Evolutionary conservation across 1,140 invertebrate genomes (phyloP).

Genomic region (Drosophila baimaii): DNA sequence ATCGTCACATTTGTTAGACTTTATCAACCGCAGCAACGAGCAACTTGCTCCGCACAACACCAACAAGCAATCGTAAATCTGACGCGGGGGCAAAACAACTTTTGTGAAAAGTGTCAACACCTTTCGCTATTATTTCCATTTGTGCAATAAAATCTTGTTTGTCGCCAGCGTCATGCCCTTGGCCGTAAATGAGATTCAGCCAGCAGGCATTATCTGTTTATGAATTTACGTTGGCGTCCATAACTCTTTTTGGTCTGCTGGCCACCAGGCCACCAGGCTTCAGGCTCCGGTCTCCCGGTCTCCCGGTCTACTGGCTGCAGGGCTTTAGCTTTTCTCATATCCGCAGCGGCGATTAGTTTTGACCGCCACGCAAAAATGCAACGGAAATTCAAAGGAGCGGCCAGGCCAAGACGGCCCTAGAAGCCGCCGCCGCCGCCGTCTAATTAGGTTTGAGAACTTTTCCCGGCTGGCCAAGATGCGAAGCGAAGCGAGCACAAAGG

Average conservation of each 20-base stretch:
- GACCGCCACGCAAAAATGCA: constrained; percentile 61
- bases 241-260: constrained; percentile 45
- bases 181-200: constrained; percentile 62
- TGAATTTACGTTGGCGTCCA: constrained; percentile 70
- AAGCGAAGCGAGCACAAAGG: constrained; percentile 3
- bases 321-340: constrained; percentile 66
- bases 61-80: constrained; percentile 68
- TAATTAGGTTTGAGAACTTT: constrained; percentile 74
- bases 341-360: constrained; percentile 72
- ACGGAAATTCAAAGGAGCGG: constrained; percentile 74
- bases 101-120: constrained; percentile 53
- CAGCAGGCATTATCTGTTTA: constrained; percentile 77
- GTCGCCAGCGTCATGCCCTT: constrained; percentile 36
- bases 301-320: constrained; percentile 7
- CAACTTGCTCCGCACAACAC: constrained; percentile 5
- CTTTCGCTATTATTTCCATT: constrained; percentile 45
- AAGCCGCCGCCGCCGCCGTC: constrained; percentile 1
- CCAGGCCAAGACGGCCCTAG: constrained; percentile 1
- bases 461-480: constrained; percentile 6
- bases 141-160: constrained; percentile 69
- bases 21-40: constrained; percentile 59
- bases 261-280: too few relatives aligned
- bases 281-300: too few relatives aligned
- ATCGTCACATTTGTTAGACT: constrained; percentile 76
- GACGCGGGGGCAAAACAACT: constrained; percentile 36